These are phyloP conservation scores for Volucella inflata DNA, from an alignment of 2,888 invertebrate genomes.

Conservation along the genomic window DNA sequence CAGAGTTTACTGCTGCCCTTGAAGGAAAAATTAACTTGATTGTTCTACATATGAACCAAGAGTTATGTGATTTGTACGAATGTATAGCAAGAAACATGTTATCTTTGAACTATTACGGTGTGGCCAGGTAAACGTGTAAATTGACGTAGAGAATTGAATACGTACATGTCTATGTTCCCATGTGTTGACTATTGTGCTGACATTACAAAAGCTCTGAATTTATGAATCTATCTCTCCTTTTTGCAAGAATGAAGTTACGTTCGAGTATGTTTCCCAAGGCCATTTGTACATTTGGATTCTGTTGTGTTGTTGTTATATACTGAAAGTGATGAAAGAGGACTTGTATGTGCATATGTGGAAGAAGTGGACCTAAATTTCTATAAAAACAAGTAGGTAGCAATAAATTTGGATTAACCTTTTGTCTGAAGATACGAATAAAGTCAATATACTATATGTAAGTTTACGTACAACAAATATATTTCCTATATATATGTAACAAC, in stretches of 20 bases:
- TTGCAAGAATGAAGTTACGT: background rate
- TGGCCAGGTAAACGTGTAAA: conserved; percentile 33
- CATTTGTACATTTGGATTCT: conserved; percentile 54
- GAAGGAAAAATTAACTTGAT: conserved; percentile 1
- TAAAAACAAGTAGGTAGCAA: conserved; percentile 58
- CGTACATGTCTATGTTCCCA: conserved; percentile 15
- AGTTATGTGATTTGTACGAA: background rate
- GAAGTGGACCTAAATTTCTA: conserved; percentile 25
- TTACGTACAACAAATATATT: too few relatives aligned
- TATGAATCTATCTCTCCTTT: conserved; percentile 48
- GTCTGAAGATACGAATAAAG: conserved; percentile 28
- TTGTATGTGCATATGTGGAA: conserved; percentile 33
- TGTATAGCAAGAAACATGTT: background rate
- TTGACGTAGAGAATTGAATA: conserved; percentile 30
- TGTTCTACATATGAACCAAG: conserved; percentile 9
- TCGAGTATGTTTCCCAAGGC: conserved; percentile 54
- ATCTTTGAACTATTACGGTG: background rate
- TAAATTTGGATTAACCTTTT: conserved; percentile 66
- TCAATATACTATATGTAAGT: background rate
- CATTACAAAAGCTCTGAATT: conserved; percentile 61
- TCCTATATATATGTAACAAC: too few relatives aligned
- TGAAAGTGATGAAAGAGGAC: conserved; percentile 7
- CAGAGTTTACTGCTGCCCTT: conserved; percentile 38
- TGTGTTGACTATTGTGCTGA: conserved; percentile 60
- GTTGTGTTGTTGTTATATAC: conserved; percentile 26